Percentiles rank a stretch among this genome's conserved stretches.
Evolutionary conservation across 2,888 invertebrate genomes (phyloP).

Genomic region (Drosophila histrio): DNA sequence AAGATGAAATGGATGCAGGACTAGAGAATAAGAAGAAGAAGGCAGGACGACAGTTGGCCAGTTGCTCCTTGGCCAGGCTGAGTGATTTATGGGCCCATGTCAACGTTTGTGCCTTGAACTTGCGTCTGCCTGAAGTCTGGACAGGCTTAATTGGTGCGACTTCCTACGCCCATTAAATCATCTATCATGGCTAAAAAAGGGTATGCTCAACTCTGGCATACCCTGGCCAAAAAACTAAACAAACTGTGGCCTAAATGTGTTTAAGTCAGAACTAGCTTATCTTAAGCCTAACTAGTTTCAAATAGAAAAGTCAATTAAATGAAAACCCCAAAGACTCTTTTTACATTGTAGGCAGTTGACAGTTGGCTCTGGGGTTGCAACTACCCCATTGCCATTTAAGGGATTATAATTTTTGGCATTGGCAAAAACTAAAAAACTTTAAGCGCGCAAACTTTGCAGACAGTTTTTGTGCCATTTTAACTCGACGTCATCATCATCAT

Average conservation of each 20-base stretch:
- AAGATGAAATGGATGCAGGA: conserved; percentile 24
- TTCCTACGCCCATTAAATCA: conserved; percentile 24
- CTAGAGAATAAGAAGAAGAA: too few relatives aligned
- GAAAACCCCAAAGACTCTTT: conserved; percentile 2
- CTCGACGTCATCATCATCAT: too few relatives aligned
- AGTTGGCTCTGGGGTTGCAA: not conserved
- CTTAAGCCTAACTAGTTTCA: not conserved
- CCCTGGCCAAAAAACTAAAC: not conserved
- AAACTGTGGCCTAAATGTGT: not conserved
- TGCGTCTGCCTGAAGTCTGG: conserved; percentile 63
- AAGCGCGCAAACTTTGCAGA: conserved; percentile 69
- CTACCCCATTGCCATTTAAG: conserved; percentile 64
- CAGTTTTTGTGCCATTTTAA: conserved; percentile 69
- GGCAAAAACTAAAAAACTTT: conserved; percentile 56
- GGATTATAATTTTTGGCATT: conserved; percentile 74
- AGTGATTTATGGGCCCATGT: conserved; percentile 66
- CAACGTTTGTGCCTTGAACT: conserved; percentile 57
- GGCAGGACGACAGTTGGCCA: conserved; percentile 6
- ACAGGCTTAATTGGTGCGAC: conserved; percentile 62
- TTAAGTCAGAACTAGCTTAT: not conserved
- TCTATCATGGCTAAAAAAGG: conserved; percentile 26
- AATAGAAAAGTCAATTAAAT: not conserved
- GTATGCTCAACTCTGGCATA: conserved; percentile 6
- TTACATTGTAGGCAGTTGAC: not conserved
- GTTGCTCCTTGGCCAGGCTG: conserved; percentile 19